Evolutionary conservation across 92 coral and sea anemone species (phyloP).

Genomic region (Galaxea fascicularis): DNA sequence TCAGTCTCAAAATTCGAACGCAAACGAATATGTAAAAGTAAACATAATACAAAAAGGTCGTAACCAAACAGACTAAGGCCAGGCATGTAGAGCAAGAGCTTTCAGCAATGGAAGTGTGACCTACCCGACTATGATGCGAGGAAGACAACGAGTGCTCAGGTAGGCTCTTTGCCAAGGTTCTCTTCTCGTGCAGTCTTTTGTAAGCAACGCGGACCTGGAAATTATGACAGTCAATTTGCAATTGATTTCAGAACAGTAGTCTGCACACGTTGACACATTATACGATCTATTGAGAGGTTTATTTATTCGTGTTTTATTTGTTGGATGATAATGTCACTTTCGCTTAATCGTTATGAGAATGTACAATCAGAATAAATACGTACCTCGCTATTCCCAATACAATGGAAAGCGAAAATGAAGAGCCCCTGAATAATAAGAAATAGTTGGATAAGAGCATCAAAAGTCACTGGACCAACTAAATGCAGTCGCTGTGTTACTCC

Average conservation of each 20-base stretch:
- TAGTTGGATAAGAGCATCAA: background rate
- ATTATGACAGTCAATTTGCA: background rate
- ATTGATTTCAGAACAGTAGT: too few relatives aligned
- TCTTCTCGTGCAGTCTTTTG: slow-evolving; percentile 90
- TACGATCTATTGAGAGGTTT: too few relatives aligned
- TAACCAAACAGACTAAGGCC: too few relatives aligned
- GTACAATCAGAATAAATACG: background rate
- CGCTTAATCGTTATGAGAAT: too few relatives aligned
- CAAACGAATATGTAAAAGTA: too few relatives aligned
- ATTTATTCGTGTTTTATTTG: too few relatives aligned
- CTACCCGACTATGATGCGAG: slow-evolving; percentile 58
- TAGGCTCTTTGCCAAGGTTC: slow-evolving; percentile 80
- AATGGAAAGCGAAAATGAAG: slow-evolving; percentile 95
- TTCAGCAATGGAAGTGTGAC: background rate
- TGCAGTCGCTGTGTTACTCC: too few relatives aligned
- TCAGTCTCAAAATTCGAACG: too few relatives aligned
- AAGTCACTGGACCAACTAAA: background rate
- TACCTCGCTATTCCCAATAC: slow-evolving; percentile 94
- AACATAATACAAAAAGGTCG: too few relatives aligned
- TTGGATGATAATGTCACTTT: too few relatives aligned
- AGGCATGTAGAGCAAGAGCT: background rate
- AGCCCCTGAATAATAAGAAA: slow-evolving; percentile 75
- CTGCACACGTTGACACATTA: background rate
- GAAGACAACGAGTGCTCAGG: slow-evolving; percentile 88
- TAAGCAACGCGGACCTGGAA: slow-evolving; percentile 89